Conservation (phyloP, 2,888 invertebrate genomes). For the Polia nebulosa region DNA sequence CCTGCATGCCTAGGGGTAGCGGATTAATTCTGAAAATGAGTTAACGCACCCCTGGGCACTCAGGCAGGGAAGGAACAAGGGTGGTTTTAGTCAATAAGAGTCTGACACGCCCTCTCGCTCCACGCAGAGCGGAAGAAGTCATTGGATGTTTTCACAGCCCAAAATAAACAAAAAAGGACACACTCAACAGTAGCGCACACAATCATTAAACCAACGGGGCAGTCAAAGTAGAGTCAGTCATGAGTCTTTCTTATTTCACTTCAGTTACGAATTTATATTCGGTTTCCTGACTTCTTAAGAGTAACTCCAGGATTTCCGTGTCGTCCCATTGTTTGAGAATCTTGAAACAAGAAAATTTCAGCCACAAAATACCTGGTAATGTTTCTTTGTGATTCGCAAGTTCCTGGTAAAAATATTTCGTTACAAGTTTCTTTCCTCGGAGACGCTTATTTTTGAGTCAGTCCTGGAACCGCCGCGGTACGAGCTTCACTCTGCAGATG, state of each 20-base stretch:
- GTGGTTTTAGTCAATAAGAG: too few species aligned
- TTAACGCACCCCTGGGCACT: too few species aligned
- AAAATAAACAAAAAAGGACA: too few species aligned
- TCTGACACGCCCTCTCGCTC: too few species aligned
- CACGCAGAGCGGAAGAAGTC: too few species aligned
- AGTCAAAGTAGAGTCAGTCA: too few species aligned
- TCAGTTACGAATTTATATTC: background rate
- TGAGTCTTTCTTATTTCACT: background rate
- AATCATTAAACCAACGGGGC: background rate
- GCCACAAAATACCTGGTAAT: slow-evolving; percentile 2
- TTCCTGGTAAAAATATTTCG: background rate
- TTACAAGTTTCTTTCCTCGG: background rate
- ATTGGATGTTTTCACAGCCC: too few species aligned
- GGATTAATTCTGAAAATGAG: too few species aligned
- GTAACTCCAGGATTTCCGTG: slow-evolving; percentile 16
- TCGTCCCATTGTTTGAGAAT: background rate
- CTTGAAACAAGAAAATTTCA: slow-evolving; percentile 3
- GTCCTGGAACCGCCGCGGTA: too few species aligned
- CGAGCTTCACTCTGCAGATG: too few species aligned
- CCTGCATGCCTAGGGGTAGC: too few species aligned
- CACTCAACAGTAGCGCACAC: background rate
- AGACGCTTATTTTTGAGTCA: background rate
- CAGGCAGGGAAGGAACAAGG: too few species aligned
- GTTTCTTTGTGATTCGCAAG: background rate
- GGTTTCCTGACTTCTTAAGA: slow-evolving; percentile 7